These are phyloP conservation scores for Oreochromis tanganicae DNA, from an alignment of 2,113 vertebrate species.

Conservation along the genomic window DNA sequence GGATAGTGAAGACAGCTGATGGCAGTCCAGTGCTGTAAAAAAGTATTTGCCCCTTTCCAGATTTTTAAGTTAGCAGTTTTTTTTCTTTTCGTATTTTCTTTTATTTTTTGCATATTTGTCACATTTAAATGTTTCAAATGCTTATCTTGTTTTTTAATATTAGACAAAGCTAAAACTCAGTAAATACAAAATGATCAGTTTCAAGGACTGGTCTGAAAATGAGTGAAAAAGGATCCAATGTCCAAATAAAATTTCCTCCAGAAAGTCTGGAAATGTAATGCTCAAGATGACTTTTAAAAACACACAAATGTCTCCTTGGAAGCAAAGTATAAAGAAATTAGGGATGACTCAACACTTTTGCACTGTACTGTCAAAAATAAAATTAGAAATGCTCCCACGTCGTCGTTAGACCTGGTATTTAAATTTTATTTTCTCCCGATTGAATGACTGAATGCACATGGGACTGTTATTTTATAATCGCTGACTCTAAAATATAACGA, in stretches of 20 bases:
- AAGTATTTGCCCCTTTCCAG: neutral
- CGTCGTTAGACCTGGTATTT: neutral
- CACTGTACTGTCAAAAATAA: neutral
- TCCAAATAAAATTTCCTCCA: neutral
- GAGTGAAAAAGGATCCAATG: neutral
- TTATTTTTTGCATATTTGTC: neutral
- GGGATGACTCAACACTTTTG: neutral
- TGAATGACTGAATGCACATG: neutral
- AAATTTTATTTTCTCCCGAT: neutral
- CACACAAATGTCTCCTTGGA: neutral
- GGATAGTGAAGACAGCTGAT: neutral
- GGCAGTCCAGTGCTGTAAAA: neutral
- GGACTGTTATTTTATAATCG: neutral
- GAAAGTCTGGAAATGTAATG: neutral
- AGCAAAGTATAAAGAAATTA: neutral
- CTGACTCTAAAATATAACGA: neutral
- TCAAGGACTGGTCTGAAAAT: neutral
- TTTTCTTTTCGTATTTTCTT: neutral
- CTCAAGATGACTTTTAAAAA: neutral
- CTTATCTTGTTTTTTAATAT: neutral
- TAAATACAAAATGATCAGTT: neutral
- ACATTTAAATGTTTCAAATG: neutral
- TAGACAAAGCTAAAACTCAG: neutral
- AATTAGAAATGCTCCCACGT: neutral
- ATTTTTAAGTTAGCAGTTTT: neutral